Percentiles rank a stretch among this genome's conserved stretches.
Conservation (phyloP, 2,113 vertebrate genomes). For the Corythornis vintsioides region DNA sequence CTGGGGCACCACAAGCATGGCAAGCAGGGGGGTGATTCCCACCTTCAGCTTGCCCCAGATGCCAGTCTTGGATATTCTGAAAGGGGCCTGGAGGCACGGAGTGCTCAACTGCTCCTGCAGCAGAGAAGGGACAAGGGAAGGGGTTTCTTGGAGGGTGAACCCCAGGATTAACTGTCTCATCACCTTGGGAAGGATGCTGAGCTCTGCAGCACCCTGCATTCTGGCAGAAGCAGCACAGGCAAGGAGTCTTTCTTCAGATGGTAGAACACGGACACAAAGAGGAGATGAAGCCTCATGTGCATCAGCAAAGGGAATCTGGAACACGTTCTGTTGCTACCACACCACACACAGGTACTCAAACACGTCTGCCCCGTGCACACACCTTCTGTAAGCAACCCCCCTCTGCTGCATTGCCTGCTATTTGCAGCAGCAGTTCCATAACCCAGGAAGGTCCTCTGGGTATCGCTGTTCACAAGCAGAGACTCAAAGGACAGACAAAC, state of each 20-base stretch:
- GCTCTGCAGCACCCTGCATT: accelerated
- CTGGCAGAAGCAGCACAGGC: neutral
- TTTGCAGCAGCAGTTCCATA: neutral
- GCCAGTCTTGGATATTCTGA: neutral
- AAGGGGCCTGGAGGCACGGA: neutral
- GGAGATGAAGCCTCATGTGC: neutral
- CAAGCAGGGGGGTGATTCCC: neutral
- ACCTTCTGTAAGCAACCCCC: neutral
- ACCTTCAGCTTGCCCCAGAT: neutral
- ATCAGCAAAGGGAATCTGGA: neutral
- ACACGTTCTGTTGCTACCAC: neutral
- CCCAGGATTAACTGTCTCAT: neutral
- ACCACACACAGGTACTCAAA: neutral
- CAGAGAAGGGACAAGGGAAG: neutral
- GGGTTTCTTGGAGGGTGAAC: neutral
- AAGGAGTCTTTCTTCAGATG: neutral
- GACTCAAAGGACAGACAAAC: neutral
- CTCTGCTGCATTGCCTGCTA: neutral
- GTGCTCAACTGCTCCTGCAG: neutral
- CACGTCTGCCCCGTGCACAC: neutral
- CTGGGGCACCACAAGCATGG: neutral
- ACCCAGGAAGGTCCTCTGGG: neutral
- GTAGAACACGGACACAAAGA: neutral
- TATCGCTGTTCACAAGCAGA: neutral
- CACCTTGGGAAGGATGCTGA: neutral